These are phyloP conservation scores for Hydrozoanthus tunicans DNA, from an alignment of 64 coral and sea anemone genomes.

Conservation along the genomic window DNA sequence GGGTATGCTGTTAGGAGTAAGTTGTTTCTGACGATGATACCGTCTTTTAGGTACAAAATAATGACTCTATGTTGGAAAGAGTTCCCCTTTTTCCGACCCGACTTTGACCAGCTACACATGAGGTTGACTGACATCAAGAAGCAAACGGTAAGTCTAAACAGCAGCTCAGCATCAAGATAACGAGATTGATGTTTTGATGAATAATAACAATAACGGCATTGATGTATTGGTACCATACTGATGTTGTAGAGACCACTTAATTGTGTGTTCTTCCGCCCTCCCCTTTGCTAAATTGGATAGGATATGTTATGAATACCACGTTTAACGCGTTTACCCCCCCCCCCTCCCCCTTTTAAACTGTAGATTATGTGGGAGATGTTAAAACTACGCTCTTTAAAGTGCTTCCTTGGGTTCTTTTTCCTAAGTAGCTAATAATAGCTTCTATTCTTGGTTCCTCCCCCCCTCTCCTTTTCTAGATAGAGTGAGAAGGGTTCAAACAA, in stretches of 20 bases:
- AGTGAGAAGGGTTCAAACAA: too few relatives aligned
- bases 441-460: too few relatives aligned
- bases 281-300: not conserved
- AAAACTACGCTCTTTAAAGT: too few relatives aligned
- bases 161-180: too few relatives aligned
- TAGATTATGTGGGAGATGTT: too few relatives aligned
- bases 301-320: too few relatives aligned
- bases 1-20: not conserved
- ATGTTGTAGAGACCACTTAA: not conserved
- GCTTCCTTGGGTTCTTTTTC: too few relatives aligned
- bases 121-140: not conserved
- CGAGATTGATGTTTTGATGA: not conserved
- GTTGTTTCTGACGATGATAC: not conserved
- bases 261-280: not conserved
- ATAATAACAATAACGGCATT: not conserved
- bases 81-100: not conserved
- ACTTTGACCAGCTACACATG: not conserved
- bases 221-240: not conserved
- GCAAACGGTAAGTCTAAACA: too few relatives aligned
- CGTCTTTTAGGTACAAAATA: not conserved
- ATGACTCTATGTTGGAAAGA: not conserved
- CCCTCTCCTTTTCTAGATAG: too few relatives aligned
- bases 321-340: not conserved
- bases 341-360: not conserved
- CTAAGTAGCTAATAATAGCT: too few relatives aligned